Percentiles rank a stretch among this genome's conserved stretches.
These are phyloP conservation scores for Tyria jacobaeae DNA, from an alignment of 2,888 invertebrate genomes.

Conservation along the genomic window DNA sequence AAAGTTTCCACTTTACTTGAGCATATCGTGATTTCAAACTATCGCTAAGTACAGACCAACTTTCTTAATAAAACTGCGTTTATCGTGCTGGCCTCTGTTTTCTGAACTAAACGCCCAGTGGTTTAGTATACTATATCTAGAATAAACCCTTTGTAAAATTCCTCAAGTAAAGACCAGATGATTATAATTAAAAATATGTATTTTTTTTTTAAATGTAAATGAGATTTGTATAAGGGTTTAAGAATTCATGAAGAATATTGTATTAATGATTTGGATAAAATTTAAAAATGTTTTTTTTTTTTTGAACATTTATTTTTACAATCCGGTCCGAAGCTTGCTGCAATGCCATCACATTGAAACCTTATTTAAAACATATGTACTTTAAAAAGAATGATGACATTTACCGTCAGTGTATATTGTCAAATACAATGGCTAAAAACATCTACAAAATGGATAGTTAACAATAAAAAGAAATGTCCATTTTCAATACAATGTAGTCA, in stretches of 20 bases:
- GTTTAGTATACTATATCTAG: slow-evolving; percentile 4
- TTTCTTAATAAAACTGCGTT: slow-evolving; percentile 55
- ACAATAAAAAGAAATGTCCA: neutral
- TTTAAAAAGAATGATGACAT: slow-evolving; percentile 6
- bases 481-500: slow-evolving; percentile 1
- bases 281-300: too few relatives aligned
- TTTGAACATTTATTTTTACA: too few relatives aligned
- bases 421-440: neutral
- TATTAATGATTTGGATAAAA: too few relatives aligned
- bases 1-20: slow-evolving; percentile 39
- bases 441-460: neutral
- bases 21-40: slow-evolving; percentile 54
- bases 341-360: neutral
- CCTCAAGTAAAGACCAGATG: neutral
- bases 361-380: neutral
- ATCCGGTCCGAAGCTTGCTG: too few relatives aligned
- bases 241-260: neutral
- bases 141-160: neutral
- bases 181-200: too few relatives aligned
- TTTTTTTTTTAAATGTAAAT: too few relatives aligned
- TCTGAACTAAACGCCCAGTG: slow-evolving; percentile 13
- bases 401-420: neutral
- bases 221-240: too few relatives aligned
- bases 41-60: slow-evolving; percentile 44
- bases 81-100: slow-evolving; percentile 33